Percentiles rank a stretch among this genome's conserved stretches.
Conservation (phyloP, 2,113 vertebrate genomes). For the Lipotes vexillifer region DNA sequence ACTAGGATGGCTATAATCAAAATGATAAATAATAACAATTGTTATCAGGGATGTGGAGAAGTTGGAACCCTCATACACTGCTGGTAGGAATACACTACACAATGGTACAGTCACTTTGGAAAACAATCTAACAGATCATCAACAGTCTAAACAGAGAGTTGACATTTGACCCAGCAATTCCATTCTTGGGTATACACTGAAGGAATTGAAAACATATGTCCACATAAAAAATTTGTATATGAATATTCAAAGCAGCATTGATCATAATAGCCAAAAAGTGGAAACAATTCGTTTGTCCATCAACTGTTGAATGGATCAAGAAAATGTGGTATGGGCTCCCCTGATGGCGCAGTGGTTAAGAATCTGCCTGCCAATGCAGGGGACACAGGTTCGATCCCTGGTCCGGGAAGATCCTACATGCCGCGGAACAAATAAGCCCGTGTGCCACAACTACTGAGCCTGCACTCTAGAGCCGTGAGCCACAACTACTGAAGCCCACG, state of each 20-base stretch:
- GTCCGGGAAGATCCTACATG: too few relatives aligned
- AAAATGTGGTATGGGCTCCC: neutral
- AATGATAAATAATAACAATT: neutral
- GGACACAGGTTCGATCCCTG: too few relatives aligned
- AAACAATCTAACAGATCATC: neutral
- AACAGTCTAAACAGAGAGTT: neutral
- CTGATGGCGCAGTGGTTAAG: too few relatives aligned
- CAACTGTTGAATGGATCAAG: neutral
- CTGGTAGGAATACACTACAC: neutral
- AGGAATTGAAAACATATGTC: neutral
- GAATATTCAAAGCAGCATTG: neutral
- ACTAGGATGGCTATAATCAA: neutral
- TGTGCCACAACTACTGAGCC: too few relatives aligned
- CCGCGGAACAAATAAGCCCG: fast-evolving
- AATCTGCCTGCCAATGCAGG: too few relatives aligned
- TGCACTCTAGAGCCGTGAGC: too few relatives aligned
- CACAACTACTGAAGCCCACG: too few relatives aligned
- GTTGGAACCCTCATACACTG: neutral
- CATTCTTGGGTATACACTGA: neutral
- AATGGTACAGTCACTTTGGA: neutral
- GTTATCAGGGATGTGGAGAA: neutral
- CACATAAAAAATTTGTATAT: neutral
- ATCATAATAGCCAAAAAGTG: neutral
- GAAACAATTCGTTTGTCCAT: neutral
- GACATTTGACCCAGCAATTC: neutral